These are phyloP conservation scores for Drosophila jambulina DNA, from an alignment of 1,140 invertebrate genomes.

Conservation along the genomic window DNA sequence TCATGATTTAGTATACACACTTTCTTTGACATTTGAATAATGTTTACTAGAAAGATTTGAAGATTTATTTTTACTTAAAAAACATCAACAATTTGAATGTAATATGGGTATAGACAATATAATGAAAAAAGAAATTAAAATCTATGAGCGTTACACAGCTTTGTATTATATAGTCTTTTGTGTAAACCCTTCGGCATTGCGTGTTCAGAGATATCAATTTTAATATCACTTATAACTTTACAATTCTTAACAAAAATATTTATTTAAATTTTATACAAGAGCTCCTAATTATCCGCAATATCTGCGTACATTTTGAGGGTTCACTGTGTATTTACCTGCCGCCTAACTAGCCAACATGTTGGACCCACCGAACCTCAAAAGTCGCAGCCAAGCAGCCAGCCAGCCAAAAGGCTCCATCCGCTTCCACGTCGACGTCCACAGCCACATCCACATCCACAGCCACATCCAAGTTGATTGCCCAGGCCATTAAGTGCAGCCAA, in stretches of 20 bases:
- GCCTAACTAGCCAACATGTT: conserved; percentile 73
- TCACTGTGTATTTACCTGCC: conserved; percentile 50
- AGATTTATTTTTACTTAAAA: neutral
- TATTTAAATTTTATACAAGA: neutral
- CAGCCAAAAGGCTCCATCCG: conserved; percentile 39
- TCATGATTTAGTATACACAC: neutral
- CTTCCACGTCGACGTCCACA: conserved; percentile 7
- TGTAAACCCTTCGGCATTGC: no score
- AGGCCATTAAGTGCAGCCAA: conserved; percentile 79
- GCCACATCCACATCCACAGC: conserved; percentile 11
- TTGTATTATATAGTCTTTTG: neutral
- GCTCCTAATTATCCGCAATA: neutral
- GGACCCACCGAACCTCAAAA: conserved; percentile 50
- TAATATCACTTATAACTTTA: no score
- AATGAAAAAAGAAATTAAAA: neutral
- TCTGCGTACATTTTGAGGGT: neutral
- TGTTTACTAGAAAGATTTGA: neutral
- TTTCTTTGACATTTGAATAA: neutral
- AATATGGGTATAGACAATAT: no score
- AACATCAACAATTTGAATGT: no score
- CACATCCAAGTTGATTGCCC: conserved; percentile 72
- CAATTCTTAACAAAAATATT: neutral
- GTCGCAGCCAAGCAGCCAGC: conserved; percentile 17
- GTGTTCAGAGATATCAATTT: no score
- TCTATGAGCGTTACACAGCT: neutral